Evolutionary conservation across 1,140 invertebrate genomes (phyloP).

Genomic region (Cylas formicarius): DNA sequence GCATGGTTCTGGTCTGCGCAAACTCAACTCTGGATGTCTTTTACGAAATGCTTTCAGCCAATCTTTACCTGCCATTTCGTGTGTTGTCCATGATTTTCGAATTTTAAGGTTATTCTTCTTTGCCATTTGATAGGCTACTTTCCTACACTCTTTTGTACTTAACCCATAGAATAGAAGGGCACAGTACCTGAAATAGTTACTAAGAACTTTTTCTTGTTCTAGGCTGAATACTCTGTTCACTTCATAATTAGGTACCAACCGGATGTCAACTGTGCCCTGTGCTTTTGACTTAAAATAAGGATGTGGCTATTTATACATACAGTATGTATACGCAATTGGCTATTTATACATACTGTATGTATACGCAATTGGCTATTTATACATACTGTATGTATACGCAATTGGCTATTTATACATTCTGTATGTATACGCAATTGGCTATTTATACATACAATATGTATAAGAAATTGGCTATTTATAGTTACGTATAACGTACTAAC

Average conservation of each 20-base stretch:
- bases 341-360: too few relatives aligned
- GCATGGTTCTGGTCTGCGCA: constrained; percentile 41
- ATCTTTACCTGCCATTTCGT: constrained; percentile 35
- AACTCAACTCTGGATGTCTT: constrained; percentile 36
- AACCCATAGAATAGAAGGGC: constrained; percentile 34
- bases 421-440: too few relatives aligned
- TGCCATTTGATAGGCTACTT: constrained; percentile 41
- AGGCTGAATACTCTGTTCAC: neutral
- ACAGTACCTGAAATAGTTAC: constrained; percentile 13
- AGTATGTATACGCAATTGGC: too few relatives aligned
- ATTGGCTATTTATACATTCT: too few relatives aligned
- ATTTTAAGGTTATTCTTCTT: constrained; percentile 31
- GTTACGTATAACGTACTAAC: too few relatives aligned
- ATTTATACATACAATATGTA: too few relatives aligned
- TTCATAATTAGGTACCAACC: neutral
- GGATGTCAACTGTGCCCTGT: too few relatives aligned
- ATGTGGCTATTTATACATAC: too few relatives aligned
- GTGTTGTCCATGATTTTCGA: constrained; percentile 34
- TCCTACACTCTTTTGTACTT: constrained; percentile 28
- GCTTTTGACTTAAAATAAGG: too few relatives aligned
- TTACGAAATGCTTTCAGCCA: constrained; percentile 41
- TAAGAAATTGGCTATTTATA: too few relatives aligned
- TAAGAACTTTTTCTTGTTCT: neutral
- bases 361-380: too few relatives aligned
- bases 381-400: too few relatives aligned